phyloP scores from a whole-genome alignment of 2,888 invertebrate genomes.

The Rhodophaea formosa region DNA sequence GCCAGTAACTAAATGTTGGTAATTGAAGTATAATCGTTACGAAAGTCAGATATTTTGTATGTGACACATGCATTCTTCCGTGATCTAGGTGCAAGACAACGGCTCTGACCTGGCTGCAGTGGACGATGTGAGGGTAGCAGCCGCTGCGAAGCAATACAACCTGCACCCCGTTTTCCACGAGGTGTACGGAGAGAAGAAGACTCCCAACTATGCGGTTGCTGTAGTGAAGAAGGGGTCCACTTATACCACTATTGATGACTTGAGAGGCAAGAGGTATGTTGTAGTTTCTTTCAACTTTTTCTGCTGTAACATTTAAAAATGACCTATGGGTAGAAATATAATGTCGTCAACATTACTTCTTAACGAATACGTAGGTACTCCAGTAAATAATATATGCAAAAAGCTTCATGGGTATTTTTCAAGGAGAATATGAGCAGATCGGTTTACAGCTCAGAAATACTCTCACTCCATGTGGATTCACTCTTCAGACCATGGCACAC shows the following conservation, averaged over 20 bases:
- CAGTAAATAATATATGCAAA: too few relatives aligned
- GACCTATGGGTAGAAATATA: too few relatives aligned
- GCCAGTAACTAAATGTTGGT: too few relatives aligned
- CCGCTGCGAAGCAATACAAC: conserved; percentile 78
- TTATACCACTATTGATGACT: conserved; percentile 79
- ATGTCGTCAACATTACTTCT: too few relatives aligned
- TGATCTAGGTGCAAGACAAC: conserved; percentile 80
- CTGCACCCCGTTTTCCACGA: conserved; percentile 84
- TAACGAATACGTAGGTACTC: too few relatives aligned
- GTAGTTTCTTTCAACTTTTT: not conserved
- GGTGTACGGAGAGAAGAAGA: conserved; percentile 79
- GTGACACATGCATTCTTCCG: not conserved
- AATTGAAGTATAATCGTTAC: too few relatives aligned
- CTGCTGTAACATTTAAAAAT: not conserved
- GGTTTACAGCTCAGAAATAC: too few relatives aligned
- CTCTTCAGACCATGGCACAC: too few relatives aligned
- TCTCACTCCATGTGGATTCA: too few relatives aligned
- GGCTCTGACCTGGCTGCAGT: conserved; percentile 87
- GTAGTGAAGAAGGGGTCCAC: conserved; percentile 82
- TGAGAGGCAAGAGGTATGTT: conserved; percentile 82
- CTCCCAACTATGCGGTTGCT: conserved; percentile 83
- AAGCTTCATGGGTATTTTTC: too few relatives aligned
- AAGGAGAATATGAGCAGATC: too few relatives aligned
- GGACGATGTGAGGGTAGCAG: conserved; percentile 81
- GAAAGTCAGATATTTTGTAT: too few relatives aligned